These are phyloP conservation scores for Diaphora mendica DNA, from an alignment of 2,888 invertebrate species.

Conservation along the genomic window DNA sequence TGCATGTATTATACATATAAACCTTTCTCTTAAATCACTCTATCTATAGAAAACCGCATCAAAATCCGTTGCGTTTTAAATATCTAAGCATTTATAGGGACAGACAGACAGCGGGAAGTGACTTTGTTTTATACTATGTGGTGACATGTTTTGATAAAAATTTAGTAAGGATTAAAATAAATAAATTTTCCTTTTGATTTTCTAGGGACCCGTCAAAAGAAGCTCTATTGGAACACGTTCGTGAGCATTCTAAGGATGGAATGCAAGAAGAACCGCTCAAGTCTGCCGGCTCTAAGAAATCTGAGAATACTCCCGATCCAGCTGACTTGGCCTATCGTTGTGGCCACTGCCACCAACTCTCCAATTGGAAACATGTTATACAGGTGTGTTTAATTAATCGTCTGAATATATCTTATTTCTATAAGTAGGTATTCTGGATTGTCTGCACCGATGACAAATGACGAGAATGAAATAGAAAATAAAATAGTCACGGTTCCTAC, in stretches of 20 bases:
- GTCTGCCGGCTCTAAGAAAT: slow-evolving; percentile 58
- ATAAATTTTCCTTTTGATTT: slow-evolving; percentile 14
- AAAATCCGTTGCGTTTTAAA: too few relatives aligned
- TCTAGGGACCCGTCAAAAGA: slow-evolving; percentile 81
- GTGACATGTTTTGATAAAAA: neutral
- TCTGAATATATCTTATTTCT: neutral
- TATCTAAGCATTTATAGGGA: too few relatives aligned
- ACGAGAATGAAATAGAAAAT: neutral
- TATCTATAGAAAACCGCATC: too few relatives aligned
- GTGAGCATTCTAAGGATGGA: slow-evolving; percentile 74
- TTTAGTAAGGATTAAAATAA: neutral
- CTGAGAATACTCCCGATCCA: slow-evolving; percentile 74
- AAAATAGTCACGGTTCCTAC: neutral
- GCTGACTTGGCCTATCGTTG: slow-evolving; percentile 88
- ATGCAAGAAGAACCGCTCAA: slow-evolving; percentile 57
- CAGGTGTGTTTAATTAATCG: slow-evolving; percentile 85
- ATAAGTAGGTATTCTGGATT: neutral
- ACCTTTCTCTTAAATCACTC: too few relatives aligned
- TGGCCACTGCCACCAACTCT: slow-evolving; percentile 93
- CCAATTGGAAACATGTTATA: slow-evolving; percentile 95
- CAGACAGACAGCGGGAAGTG: too few relatives aligned
- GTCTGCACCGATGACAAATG: neutral
- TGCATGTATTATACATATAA: too few relatives aligned
- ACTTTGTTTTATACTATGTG: too few relatives aligned
- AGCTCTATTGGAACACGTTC: slow-evolving; percentile 80